These are phyloP conservation scores for Tachystola acroxantha DNA, from an alignment of 2,888 invertebrate species.

Conservation along the genomic window DNA sequence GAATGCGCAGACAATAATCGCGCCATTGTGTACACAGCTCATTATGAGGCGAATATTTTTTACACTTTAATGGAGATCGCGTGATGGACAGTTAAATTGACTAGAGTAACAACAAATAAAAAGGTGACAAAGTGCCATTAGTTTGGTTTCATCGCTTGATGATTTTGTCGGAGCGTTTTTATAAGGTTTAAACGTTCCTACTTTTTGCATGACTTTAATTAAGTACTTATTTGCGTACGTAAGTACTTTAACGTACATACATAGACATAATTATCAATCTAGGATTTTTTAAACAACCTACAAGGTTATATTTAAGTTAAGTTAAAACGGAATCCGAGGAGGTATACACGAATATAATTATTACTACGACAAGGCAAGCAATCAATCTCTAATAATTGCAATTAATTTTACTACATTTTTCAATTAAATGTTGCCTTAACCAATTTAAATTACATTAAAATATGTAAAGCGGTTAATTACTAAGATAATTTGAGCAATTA, in stretches of 20 bases:
- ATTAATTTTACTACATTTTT: constrained; percentile 2
- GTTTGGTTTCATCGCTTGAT: constrained; percentile 4
- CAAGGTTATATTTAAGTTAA: too few species aligned
- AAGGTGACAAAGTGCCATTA: constrained; percentile 18
- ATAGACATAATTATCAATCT: too few species aligned
- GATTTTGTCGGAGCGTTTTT: constrained; percentile 3
- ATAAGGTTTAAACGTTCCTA: not conserved
- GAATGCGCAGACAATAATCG: constrained; percentile 19
- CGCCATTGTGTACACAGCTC: constrained; percentile 13
- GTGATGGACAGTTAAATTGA: constrained; percentile 17
- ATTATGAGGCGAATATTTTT: constrained; percentile 13
- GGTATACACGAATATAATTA: too few species aligned
- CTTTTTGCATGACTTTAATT: too few species aligned
- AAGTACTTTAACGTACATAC: too few species aligned
- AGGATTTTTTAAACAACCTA: not conserved
- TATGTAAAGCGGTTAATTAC: constrained; percentile 6
- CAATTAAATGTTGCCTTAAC: constrained; percentile 2
- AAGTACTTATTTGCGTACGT: too few species aligned
- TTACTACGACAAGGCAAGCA: not conserved
- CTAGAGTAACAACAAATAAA: constrained; percentile 10
- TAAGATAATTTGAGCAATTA: constrained; percentile 7
- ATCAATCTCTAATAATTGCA: not conserved
- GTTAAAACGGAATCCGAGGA: too few species aligned
- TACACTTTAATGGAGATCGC: constrained; percentile 17
- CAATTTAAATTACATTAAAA: constrained; percentile 7